Evolutionary conservation across 2,888 invertebrate species (phyloP).

Genomic region (Calliopum simillimum): DNA sequence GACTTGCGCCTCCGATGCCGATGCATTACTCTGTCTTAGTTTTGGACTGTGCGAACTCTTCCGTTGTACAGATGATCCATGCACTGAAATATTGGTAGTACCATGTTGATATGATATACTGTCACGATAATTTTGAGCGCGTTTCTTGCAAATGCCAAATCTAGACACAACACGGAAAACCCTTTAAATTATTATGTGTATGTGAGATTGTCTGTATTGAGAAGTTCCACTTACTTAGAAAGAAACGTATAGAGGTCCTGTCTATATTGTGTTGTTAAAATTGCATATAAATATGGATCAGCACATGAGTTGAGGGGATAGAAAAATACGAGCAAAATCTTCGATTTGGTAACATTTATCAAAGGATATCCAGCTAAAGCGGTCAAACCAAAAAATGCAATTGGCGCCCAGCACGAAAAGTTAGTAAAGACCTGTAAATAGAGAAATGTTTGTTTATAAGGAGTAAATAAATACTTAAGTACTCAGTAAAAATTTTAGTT

Average conservation of each 20-base stretch:
- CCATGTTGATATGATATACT: constrained; percentile 60
- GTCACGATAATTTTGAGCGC: constrained; percentile 68
- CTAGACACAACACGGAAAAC: constrained; percentile 57
- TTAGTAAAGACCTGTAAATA: constrained; percentile 76
- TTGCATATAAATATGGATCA: constrained; percentile 92
- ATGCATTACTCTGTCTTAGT: constrained; percentile 43
- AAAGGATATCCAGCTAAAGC: constrained; percentile 86
- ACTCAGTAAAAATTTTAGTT: too few relatives aligned
- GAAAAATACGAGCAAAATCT: constrained; percentile 88
- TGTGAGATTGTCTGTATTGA: not conserved
- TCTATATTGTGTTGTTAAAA: constrained; percentile 88
- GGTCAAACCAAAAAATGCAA: constrained; percentile 88
- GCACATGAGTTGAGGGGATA: constrained; percentile 93
- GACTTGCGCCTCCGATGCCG: constrained; percentile 52
- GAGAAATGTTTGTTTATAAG: not conserved
- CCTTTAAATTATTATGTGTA: not conserved
- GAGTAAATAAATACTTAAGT: not conserved
- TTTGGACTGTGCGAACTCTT: constrained; percentile 47
- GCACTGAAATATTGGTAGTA: constrained; percentile 59
- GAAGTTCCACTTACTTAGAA: constrained; percentile 69
- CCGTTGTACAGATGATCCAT: constrained; percentile 53
- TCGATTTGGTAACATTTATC: constrained; percentile 84
- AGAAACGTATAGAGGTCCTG: constrained; percentile 78
- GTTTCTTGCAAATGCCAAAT: constrained; percentile 70
- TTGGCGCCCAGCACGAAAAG: constrained; percentile 87